phyloP scores from a whole-genome alignment of 2,113 vertebrate genomes.

The Lamprologus speciosus region DNA sequence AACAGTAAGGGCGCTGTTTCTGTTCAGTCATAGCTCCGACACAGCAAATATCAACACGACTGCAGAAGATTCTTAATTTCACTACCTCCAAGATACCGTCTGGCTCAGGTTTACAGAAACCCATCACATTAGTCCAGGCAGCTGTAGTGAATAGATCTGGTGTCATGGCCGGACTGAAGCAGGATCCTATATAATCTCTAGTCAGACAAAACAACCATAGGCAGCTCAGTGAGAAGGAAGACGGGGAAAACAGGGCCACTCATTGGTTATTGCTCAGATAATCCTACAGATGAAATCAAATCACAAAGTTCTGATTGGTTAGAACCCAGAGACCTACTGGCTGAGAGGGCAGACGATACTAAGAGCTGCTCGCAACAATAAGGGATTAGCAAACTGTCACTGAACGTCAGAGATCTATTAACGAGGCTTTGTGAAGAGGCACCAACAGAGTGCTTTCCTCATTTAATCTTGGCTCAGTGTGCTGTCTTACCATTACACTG shows the following conservation, averaged over 20 bases:
- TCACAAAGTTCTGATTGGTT: background rate
- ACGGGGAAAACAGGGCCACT: background rate
- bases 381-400: constrained; percentile 30
- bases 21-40: background rate
- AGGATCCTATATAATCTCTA: background rate
- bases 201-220: background rate
- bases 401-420: constrained; percentile 30
- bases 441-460: constrained; percentile 1
- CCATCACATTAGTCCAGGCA: background rate
- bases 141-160: background rate
- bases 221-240: background rate
- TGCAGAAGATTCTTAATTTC: background rate
- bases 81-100: background rate
- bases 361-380: constrained; percentile 34
- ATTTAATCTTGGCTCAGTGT: constrained; percentile 23
- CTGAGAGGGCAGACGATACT: background rate
- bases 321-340: background rate
- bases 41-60: background rate
- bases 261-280: constrained; percentile 19
- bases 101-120: background rate
- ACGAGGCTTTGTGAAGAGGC: constrained; percentile 13
- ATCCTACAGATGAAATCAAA: background rate
- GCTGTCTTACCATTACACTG: background rate
- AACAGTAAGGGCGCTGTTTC: background rate
- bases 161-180: background rate